Base-by-base conservation (phyloP, 2,888 invertebrate species). In the Syritta pipiens region DNA sequence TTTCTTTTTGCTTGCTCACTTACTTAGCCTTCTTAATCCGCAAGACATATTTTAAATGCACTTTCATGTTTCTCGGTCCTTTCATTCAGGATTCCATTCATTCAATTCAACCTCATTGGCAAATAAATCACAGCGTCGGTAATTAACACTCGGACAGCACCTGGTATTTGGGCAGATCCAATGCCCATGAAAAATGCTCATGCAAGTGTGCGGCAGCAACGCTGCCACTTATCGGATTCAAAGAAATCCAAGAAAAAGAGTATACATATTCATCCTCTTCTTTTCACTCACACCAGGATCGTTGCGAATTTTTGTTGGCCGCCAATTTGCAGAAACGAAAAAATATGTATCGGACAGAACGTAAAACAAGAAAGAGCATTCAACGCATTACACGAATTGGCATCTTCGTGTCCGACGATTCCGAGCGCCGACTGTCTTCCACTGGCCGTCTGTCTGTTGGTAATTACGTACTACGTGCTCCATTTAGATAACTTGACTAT, bases 401-500 rank as follows among this genome's bases (percentile, higher is more conserved):
- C 53, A 28, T 53, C 40, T 42, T 30, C 46, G 30, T 62, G 62
- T 32, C 53, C 48, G 49, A 26, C 7, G 40, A 30, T 26, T 14
- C 2, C 17, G 55, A 9, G 28, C 10, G 20, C 35, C 40, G 62
- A 28, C n/a, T n/a, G n/a, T n/a, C n/a, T n/a, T n/a, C 7, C 24
- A 32, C 26, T 59, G 44, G 35, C 24, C 40, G 12, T 20, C 26
- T 28, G 46, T 28, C 24, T 20, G 44, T 28, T 30, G n/a, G 48
- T 57, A 57, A 51, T 57, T 69, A 69, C 51, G 51, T 65, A 19
- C 35, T 53, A 53, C 63, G 71, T 59, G 76, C 62, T 65, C 76
- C 63, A 77, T 59, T 77, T 77, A 77, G 71, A 77, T 77, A 77
- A 77, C 59, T 35, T 51, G 49, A 57, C 76, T 59, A 69, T 51